Conservation (phyloP, 2,888 invertebrate genomes). For the Osedax frankpressi region DNA sequence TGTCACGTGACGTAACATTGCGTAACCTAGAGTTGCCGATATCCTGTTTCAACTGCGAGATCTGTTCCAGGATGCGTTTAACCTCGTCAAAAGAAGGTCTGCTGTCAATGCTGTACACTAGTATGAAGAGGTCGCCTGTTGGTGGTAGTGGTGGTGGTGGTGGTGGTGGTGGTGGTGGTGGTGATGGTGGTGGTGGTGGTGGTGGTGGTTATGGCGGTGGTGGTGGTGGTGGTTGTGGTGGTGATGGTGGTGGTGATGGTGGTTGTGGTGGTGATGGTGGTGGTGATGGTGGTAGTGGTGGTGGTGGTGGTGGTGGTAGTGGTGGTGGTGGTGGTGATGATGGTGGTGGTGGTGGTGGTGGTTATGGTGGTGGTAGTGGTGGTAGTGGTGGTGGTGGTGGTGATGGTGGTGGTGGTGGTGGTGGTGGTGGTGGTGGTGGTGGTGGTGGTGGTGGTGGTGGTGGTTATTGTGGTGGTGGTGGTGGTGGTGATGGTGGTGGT, state of each 20-base stretch:
- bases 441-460: not conserved
- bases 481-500: not conserved
- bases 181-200: not conserved
- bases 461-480: not conserved
- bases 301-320: not conserved
- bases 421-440: not conserved
- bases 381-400: not conserved
- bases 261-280: not conserved
- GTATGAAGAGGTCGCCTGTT: constrained; percentile 51
- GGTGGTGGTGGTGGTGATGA: not conserved
- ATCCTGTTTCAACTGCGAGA: constrained; percentile 36
- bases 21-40: not conserved
- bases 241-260: not conserved
- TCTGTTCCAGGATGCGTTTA: constrained; percentile 37
- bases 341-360: not conserved
- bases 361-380: not conserved
- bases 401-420: not conserved
- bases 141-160: not conserved
- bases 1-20: not conserved
- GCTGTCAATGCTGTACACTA: constrained; percentile 40
- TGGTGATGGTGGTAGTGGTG: not conserved
- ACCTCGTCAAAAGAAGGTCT: constrained; percentile 42
- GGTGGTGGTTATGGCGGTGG: not conserved
- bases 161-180: not conserved
- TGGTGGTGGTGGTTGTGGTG: not conserved